Evolutionary conservation across 2,113 vertebrate genomes (phyloP), one percentile per base, ranked within the genome.

Genomic region (Hypomesus transpacificus): DNA sequence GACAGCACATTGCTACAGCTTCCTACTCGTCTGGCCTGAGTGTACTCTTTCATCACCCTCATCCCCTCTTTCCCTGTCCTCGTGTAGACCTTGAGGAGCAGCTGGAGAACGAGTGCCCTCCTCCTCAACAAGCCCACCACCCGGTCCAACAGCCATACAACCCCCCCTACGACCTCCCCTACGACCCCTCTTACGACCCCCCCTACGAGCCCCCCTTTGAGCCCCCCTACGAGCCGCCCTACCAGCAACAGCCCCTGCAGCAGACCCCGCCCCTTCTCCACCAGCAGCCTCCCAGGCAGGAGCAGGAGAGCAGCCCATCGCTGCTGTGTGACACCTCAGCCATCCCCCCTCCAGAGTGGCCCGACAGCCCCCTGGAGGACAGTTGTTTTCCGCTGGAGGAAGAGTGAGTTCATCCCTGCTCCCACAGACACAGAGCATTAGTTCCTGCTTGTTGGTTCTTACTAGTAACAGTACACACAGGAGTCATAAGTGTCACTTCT

Each of bases 51-150:
- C 39, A 46, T 46, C 39, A 46, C 39, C 39, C 39, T 46, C 9
- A 46, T 46, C 39, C 39, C 22, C 11, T 17, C 6, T 22, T 1
- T n/a, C 6, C 26, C 8, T 28, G 1, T 69, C 46, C 4, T 0
- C 51, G 18, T 16, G n/a, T 67, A 92, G 91, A 90, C 75, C 66
- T 89, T 61, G 89, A 92, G 56, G 90, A 90, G 80, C 88, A 89
- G 80, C 69, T 89, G 72, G 86, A 88, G 70, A 60, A 85, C 0
- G 86, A 87, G 83, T 46, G 39, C 39, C 39, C 39, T 2, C 39
- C 39, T 46, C 39, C 39, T 46, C 39, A 46, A 46, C 39, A 46
- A 46, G 39, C 7, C 39, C 31, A 4, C 31, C 5, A 34, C 31
- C 39, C 7, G 11, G 39, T 46, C 39, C 39, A 46, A 46, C 39